phyloP scores from a whole-genome alignment of 2,888 invertebrate species.

The Melinopterus prodromus region DNA sequence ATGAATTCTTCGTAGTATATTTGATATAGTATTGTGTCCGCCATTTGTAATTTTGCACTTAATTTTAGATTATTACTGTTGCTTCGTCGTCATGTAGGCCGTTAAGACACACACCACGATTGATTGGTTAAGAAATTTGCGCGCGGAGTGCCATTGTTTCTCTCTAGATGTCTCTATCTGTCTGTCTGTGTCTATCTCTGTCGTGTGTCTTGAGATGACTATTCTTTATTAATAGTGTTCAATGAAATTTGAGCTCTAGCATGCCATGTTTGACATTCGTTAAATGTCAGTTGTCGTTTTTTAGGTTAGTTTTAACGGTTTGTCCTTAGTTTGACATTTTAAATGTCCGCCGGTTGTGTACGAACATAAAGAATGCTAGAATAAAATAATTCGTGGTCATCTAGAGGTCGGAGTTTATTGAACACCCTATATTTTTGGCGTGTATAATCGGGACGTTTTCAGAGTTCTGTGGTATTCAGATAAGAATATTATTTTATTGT shows the following conservation, averaged over 20 bases:
- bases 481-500: too few species aligned
- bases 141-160: neutral
- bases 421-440: neutral
- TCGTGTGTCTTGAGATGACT: neutral
- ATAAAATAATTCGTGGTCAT: too few species aligned
- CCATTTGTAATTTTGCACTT: constrained; percentile 4
- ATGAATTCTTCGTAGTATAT: constrained; percentile 5
- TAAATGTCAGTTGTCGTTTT: too few species aligned
- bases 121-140: neutral
- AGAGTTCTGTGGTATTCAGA: neutral
- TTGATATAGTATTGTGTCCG: neutral
- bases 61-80: constrained; percentile 4
- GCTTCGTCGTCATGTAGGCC: neutral
- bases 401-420: too few species aligned
- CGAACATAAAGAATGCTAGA: too few species aligned
- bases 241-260: too few species aligned
- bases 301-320: too few species aligned
- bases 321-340: too few species aligned
- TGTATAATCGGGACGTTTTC: neutral
- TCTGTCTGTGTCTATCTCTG: neutral
- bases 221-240: neutral
- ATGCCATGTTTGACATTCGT: too few species aligned
- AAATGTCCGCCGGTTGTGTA: too few species aligned
- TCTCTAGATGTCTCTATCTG: neutral
- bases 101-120: neutral